A percentile compares a stretch with the other conserved stretches of the same genome.
phyloP scores from a whole-genome alignment of 2,113 vertebrate species.

The Vombatus ursinus region DNA sequence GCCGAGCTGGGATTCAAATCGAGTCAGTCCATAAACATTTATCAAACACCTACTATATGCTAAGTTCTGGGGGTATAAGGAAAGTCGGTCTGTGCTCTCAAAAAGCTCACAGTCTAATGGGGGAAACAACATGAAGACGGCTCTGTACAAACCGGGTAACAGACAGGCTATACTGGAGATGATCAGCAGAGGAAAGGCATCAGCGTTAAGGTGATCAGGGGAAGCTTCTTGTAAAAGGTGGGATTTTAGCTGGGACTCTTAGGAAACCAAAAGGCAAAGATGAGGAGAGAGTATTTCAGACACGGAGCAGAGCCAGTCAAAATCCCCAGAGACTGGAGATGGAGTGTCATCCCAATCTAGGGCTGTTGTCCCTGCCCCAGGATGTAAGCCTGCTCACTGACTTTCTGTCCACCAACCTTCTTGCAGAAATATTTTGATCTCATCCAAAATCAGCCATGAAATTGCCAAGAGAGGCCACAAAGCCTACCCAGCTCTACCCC shows the following conservation, averaged over 20 bases:
- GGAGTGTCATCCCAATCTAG: not conserved
- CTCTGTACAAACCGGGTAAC: not conserved
- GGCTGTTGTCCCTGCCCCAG: not conserved
- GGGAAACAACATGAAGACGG: not conserved
- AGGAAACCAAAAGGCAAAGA: not conserved
- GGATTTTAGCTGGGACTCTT: not conserved
- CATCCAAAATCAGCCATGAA: not conserved
- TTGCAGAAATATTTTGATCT: not conserved
- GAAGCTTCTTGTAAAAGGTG: not conserved
- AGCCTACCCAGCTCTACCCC: not conserved
- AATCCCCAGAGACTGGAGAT: not conserved
- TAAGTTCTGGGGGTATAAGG: not conserved
- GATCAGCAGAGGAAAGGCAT: not conserved
- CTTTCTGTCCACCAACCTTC: not conserved
- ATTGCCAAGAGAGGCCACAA: not conserved
- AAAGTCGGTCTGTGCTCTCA: not conserved
- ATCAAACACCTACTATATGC: not conserved
- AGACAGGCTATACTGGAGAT: not conserved
- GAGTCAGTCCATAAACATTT: not conserved
- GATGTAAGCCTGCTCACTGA: not conserved
- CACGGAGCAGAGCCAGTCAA: not conserved
- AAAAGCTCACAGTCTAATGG: not conserved
- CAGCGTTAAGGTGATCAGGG: not conserved
- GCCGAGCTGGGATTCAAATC: not conserved
- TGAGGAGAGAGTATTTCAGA: not conserved